Evolutionary conservation across 2,888 invertebrate genomes (phyloP), one percentile per base, ranked within the genome.

Genomic region (Linnaemya vulpina): DNA sequence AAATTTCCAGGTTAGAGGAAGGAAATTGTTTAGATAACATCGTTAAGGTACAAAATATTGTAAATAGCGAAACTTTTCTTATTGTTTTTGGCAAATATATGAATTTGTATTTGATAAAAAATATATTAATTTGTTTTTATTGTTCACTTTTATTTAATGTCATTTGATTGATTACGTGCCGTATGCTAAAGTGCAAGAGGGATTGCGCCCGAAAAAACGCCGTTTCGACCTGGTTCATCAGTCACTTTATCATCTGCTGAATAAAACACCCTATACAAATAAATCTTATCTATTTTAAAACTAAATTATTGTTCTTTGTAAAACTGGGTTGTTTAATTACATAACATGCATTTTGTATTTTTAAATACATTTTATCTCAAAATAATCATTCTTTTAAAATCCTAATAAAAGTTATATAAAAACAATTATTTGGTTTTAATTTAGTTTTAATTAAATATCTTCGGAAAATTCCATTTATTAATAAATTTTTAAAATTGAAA

Each of bases 11-110:
- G 51, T 67, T 11, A 30, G 20, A 43, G 77, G 73, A 83, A 83
- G 68, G 74, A 74, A 73, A 68, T 83, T 62, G 55, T 78, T 70
- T 83, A 63, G 73, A 78, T 83, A 62, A 83, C 13, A 71, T 78
- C 51, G 35, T 60, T 30, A 63, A 60, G 35, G 58, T 65, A 58
- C 70, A 58, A 35, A 49, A 74, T 17, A 11, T 11, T 46, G 5
- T n/a, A 15, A 46, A n/a, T 40, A 5, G 2, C 15, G 9, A 30
- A n/a, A 58, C 0, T 43, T 11, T 53, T 46, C 25, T 51, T 70
- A n/a, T 51, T 70, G 11, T 49, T 58, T 77, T 65, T 78, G 78
- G 68, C 55, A 78, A 68, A 83, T 68, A 74, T 25, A 22, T 55
- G 38, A 73, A 65, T 58, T 83, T 74, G 51, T 40, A 62, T 60